These are phyloP conservation scores for Drosophila busckii DNA, from an alignment of 1,140 invertebrate species.

Conservation along the genomic window DNA sequence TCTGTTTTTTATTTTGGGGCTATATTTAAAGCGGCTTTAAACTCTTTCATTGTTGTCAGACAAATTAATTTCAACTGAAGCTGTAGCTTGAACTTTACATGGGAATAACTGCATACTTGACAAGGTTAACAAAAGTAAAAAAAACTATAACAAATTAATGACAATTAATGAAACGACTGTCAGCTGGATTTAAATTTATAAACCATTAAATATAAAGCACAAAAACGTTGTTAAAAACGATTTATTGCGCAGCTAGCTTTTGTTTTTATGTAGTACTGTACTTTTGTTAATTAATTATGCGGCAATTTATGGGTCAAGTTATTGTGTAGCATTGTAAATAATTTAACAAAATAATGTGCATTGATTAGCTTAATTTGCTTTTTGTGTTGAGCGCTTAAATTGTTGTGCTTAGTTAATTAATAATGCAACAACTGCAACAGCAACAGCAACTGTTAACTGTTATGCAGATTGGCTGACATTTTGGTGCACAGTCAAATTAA, in stretches of 20 bases:
- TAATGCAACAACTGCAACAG: slow-evolving; percentile 62
- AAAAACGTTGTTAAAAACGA: neutral
- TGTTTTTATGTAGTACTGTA: too few species aligned
- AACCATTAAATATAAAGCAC: neutral
- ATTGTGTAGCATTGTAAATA: too few species aligned
- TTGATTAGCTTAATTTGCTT: too few species aligned
- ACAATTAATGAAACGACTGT: slow-evolving; percentile 8
- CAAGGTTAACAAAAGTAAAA: neutral
- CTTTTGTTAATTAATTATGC: too few species aligned
- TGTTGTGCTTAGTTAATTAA: slow-evolving; percentile 61
- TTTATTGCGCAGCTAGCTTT: too few species aligned
- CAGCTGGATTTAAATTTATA: slow-evolving; percentile 5
- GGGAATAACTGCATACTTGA: slow-evolving; percentile 8
- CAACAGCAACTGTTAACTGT: slow-evolving; percentile 49
- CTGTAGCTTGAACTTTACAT: slow-evolving; percentile 3
- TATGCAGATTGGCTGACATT: slow-evolving; percentile 40
- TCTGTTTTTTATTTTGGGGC: slow-evolving; percentile 17
- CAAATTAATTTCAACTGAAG: slow-evolving; percentile 50
- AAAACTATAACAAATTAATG: neutral
- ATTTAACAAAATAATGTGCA: too few species aligned
- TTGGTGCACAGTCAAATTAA: slow-evolving; percentile 66
- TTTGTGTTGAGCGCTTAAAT: too few species aligned
- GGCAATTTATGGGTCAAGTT: too few species aligned
- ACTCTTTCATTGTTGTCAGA: slow-evolving; percentile 6
- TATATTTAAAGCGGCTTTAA: slow-evolving; percentile 2